Percentiles rank a stretch among this genome's conserved stretches.
phyloP scores from a whole-genome alignment of 1,140 invertebrate species.

The Drosophila burlai region DNA sequence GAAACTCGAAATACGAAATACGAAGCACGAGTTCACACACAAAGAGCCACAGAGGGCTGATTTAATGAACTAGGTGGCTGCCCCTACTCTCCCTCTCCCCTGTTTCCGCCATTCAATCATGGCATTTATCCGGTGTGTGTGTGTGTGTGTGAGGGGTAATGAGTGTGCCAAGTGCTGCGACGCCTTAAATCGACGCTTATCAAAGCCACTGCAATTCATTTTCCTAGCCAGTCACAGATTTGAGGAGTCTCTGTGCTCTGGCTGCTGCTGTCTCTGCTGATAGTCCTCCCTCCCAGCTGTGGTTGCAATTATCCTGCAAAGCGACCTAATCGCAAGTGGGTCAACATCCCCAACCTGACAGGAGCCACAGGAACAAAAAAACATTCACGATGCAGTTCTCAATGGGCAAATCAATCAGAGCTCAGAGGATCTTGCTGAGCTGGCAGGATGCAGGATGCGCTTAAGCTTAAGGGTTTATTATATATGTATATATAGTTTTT shows the following conservation, averaged over 20 bases:
- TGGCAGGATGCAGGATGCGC: background rate
- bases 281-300: too few species aligned
- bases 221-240: constrained; percentile 7
- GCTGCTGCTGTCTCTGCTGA: background rate
- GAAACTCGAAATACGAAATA: constrained; percentile 30
- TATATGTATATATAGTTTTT: too few species aligned
- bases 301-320: constrained; percentile 34
- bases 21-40: constrained; percentile 26
- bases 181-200: constrained; percentile 68
- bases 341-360: constrained; percentile 8
- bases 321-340: constrained; percentile 27
- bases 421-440: background rate
- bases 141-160: constrained; percentile 36
- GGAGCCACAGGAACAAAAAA: background rate
- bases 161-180: constrained; percentile 60
- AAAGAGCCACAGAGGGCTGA: constrained; percentile 30
- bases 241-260: background rate
- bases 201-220: constrained; percentile 41
- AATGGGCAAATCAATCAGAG: constrained; percentile 32
- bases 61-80: constrained; percentile 67
- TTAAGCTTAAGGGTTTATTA: background rate
- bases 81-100: background rate
- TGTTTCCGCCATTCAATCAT: constrained; percentile 62
- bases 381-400: constrained; percentile 3
- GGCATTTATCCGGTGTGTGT: constrained; percentile 48